phyloP scores from a whole-genome alignment of 2,888 invertebrate species.

The Trichacis sp. region DNA sequence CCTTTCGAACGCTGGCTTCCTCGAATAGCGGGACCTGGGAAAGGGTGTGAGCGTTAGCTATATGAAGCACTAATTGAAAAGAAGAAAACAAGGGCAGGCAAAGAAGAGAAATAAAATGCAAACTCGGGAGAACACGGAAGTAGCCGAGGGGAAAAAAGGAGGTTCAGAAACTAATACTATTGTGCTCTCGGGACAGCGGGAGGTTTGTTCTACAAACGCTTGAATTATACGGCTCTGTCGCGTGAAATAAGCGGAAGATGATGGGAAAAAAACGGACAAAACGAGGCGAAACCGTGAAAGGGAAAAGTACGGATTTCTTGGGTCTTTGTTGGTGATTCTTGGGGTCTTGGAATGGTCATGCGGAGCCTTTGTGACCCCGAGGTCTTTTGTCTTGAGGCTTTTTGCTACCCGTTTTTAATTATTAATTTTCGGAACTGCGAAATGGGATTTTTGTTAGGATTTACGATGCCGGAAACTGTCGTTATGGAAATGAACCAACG shows the following conservation, averaged over 20 bases:
- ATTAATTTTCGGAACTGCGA: too few relatives aligned
- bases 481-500: too few relatives aligned
- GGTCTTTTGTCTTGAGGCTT: conserved; percentile 40
- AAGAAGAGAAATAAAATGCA: conserved; percentile 20
- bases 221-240: conserved; percentile 41
- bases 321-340: conserved; percentile 44
- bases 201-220: conserved; percentile 39
- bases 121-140: conserved; percentile 31
- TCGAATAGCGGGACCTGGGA: conserved; percentile 52
- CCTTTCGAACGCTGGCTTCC: conserved; percentile 31
- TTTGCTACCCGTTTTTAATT: too few relatives aligned
- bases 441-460: too few relatives aligned
- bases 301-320: conserved; percentile 34
- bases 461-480: too few relatives aligned
- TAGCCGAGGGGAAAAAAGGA: conserved; percentile 32
- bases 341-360: conserved; percentile 40
- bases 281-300: conserved; percentile 36
- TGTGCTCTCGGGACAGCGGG: conserved; percentile 36
- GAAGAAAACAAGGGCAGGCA: conserved; percentile 10
- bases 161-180: conserved; percentile 41
- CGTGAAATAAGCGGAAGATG: conserved; percentile 36
- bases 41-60: conserved; percentile 67
- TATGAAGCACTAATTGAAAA: conserved; percentile 52
- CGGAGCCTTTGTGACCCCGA: conserved; percentile 43
- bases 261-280: conserved; percentile 15